Conservation (phyloP, 2,797 vertebrate species). For the Rousettus madagascariensis region DNA sequence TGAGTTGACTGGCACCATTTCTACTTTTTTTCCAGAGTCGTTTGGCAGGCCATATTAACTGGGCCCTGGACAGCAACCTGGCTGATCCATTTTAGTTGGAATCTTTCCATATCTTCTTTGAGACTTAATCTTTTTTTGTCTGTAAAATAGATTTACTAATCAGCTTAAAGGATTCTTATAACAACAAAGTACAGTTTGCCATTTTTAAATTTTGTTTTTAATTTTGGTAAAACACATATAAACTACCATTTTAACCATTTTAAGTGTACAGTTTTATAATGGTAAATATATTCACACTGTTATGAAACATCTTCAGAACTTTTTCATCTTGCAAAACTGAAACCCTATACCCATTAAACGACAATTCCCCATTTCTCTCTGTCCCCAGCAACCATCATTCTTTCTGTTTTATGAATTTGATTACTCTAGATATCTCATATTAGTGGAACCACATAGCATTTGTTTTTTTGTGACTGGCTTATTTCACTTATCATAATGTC, state of each 20-base stretch:
- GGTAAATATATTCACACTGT: not conserved
- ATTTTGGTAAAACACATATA: not conserved
- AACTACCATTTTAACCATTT: not conserved
- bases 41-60: not conserved
- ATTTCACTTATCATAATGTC: not conserved
- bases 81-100: not conserved
- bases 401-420: not conserved
- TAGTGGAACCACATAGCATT: not conserved
- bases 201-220: not conserved
- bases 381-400: not conserved
- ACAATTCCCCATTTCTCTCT: not conserved
- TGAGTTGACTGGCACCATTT: not conserved
- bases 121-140: not conserved
- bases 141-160: not conserved
- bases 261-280: not conserved
- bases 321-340: not conserved
- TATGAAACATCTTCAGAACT: not conserved
- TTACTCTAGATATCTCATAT: not conserved
- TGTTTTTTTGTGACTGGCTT: not conserved
- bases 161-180: not conserved
- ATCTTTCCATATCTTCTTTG: not conserved
- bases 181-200: not conserved
- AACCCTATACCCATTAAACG: not conserved
- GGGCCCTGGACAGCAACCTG: not conserved
- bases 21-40: not conserved